Base-by-base conservation (phyloP, 92 coral and sea anemone species). In the Zoanthus gigantus region DNA sequence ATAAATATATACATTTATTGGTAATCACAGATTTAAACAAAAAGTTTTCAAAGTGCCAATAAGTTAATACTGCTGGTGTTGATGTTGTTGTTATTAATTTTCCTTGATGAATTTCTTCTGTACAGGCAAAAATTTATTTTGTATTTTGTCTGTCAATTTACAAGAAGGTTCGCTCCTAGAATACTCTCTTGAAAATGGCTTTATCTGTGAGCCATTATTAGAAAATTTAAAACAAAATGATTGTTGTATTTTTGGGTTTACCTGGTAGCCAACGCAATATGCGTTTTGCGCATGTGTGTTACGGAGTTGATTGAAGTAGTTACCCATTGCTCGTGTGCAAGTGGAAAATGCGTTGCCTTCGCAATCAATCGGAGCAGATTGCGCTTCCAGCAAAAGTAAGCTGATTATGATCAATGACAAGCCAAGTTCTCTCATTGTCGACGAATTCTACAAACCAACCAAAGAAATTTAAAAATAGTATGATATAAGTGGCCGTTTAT, bases 251-350 rank as follows among this genome's bases (percentile, higher is more conserved):
- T 42, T 11, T 47, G 11, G 15, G 16, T 79, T 66, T 53, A 63
- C 85, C 85, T 81, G 85, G 34, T 81, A 81, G 44, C 85, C 75
- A 11, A 15, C n/a, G 29, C 85, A 81, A 13, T 81, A 81, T 0
- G 75, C 58, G 1, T 46, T 71, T 65, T 81, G 65, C 1, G 85
- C 48, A 52, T 67, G 67, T 7, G 8, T 37, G 32, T 67, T 68
- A 34, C 31, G 48, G 16, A 10, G 37, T 3, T 29, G 46, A 57
- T 9, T 81, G 61, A 81, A 81, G 71, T 65, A 81, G 75, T 47
- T 65, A 5, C 74, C 74, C 85, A 81, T 81, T 66, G 46, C 85
- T 2, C 85, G 85, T 1, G 85, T 46, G 85, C 85, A 81, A 16
- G 75, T 28, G 30, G 74, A 29, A 47, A 81, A 45, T 23, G 85